Evolutionary conservation across 92 coral and sea anemone species (phyloP).

Genomic region (Siderastrea radians): DNA sequence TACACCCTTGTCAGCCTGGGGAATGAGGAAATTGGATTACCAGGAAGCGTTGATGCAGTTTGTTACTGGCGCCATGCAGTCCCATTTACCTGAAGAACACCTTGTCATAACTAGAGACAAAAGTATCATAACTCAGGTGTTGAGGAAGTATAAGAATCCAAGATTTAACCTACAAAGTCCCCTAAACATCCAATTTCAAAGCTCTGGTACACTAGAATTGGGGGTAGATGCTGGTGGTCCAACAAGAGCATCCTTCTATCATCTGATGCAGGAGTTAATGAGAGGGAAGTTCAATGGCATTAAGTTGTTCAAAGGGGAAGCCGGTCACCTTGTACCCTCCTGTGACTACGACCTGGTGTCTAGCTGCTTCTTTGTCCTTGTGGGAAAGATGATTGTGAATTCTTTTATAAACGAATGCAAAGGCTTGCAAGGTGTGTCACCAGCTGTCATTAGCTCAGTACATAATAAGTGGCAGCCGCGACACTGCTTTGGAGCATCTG

Average conservation of each 20-base stretch:
- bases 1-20: constrained; percentile 26
- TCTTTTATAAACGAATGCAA: constrained; percentile 43
- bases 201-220: constrained; percentile 13
- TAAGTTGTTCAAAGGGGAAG: constrained; percentile 55
- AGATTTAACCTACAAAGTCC: constrained; percentile 45
- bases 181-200: constrained; percentile 38
- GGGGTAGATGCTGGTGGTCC: constrained; percentile 58
- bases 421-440: constrained; percentile 50
- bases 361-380: constrained; percentile 40
- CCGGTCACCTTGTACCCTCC: constrained; percentile 47
- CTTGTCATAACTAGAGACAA: constrained; percentile 23
- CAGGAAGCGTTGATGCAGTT: constrained; percentile 1
- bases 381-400: constrained; percentile 60
- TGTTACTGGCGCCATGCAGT: constrained; percentile 15
- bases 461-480: constrained; percentile 40
- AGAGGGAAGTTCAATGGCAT: constrained; percentile 31
- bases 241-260: constrained; percentile 37
- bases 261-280: constrained; percentile 40
- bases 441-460: constrained; percentile 43
- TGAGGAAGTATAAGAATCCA: constrained; percentile 69
- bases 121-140: constrained; percentile 55
- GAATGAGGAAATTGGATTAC: constrained; percentile 13
- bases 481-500: constrained; percentile 45
- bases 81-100: constrained; percentile 15
- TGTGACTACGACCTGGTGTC: constrained; percentile 52